A percentile compares a stretch with the other conserved stretches of the same genome.
These are phyloP conservation scores for Campopleginae sp. DNA, from an alignment of 2,888 invertebrate species.

Conservation along the genomic window DNA sequence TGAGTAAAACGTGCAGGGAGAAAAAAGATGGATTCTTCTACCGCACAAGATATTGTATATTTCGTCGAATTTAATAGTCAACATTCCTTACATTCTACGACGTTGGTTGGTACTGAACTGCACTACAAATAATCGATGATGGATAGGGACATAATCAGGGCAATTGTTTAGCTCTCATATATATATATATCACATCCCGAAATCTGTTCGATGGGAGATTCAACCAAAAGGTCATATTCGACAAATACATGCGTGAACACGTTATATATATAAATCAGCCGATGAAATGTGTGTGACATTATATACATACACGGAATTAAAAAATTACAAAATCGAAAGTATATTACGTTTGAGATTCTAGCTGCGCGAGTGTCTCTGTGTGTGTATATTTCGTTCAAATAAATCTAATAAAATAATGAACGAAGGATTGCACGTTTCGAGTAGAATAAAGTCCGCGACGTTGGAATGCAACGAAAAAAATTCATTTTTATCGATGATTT, in stretches of 20 bases:
- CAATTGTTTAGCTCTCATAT: slow-evolving; percentile 14
- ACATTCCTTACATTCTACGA: slow-evolving; percentile 68
- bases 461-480: too few species aligned
- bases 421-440: slow-evolving; percentile 19
- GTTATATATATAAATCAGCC: slow-evolving; percentile 27
- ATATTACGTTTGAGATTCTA: slow-evolving; percentile 45
- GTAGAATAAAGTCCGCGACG: neutral
- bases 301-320: slow-evolving; percentile 65
- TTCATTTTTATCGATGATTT: too few species aligned
- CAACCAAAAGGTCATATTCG: slow-evolving; percentile 53
- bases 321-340: slow-evolving; percentile 66
- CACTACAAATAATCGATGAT: slow-evolving; percentile 71
- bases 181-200: slow-evolving; percentile 56
- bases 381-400: neutral
- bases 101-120: slow-evolving; percentile 72
- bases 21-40: slow-evolving; percentile 44
- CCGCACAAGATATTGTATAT: slow-evolving; percentile 37
- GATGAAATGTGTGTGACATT: slow-evolving; percentile 47
- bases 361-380: slow-evolving; percentile 1
- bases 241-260: slow-evolving; percentile 47
- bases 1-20: slow-evolving; percentile 60
- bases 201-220: slow-evolving; percentile 39
- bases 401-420: slow-evolving; percentile 20
- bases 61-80: slow-evolving; percentile 44
- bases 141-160: slow-evolving; percentile 4